Evolutionary conservation across 2,888 invertebrate genomes (phyloP).

Genomic region (Agapostemon virescens): DNA sequence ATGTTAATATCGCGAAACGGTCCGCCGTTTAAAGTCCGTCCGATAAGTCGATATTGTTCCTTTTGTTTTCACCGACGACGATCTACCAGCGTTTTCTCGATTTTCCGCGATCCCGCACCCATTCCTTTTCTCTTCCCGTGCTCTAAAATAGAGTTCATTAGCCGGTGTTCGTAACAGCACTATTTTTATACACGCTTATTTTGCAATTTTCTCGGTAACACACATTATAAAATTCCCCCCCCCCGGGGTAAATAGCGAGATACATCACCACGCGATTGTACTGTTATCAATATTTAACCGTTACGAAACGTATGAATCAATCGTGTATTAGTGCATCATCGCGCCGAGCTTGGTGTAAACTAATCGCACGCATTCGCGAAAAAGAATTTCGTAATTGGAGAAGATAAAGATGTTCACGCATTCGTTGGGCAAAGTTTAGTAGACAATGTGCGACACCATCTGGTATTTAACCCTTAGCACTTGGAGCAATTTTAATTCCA

Average conservation of each 20-base stretch:
- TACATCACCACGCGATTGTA: background rate
- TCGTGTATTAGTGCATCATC: background rate
- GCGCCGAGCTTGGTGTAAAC: background rate
- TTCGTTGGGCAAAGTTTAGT: background rate
- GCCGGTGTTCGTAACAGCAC: background rate
- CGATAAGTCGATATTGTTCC: conserved; percentile 28
- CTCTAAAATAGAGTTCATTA: background rate
- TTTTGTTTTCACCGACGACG: background rate
- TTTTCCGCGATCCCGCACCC: background rate
- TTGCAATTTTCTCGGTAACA: background rate
- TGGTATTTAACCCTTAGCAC: too few species aligned
- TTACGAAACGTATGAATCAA: background rate
- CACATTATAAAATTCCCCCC: background rate
- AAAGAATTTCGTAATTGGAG: background rate
- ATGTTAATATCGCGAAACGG: conserved; percentile 45
- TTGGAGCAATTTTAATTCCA: too few species aligned
- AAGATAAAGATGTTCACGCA: background rate
- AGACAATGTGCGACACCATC: too few species aligned
- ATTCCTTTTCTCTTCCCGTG: background rate
- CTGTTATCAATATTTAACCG: background rate
- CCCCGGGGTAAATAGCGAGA: background rate
- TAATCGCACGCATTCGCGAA: background rate
- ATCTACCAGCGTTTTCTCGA: background rate
- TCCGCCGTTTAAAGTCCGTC: conserved; percentile 34
- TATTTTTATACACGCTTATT: background rate